Evolutionary conservation across 2,797 vertebrate species (phyloP).

Genomic region (Pyrocephalus nanus): DNA sequence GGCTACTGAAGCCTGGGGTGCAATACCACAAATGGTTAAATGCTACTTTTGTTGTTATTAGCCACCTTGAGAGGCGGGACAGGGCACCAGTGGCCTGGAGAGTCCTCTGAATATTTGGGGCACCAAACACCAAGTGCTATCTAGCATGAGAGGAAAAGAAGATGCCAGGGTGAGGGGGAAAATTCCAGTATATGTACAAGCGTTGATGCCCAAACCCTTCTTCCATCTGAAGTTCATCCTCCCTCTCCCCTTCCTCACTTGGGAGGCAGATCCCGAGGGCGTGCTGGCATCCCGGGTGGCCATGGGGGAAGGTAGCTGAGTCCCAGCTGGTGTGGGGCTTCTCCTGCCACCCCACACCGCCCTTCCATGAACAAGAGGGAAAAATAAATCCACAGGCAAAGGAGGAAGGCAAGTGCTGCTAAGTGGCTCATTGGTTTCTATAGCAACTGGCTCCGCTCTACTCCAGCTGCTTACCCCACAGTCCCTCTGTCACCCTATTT

Average conservation of each 20-base stretch:
- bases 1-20: background rate
- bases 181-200: fast-evolving
- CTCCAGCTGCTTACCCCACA: conserved; percentile 83
- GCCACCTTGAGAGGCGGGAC: background rate
- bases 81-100: background rate
- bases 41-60: background rate
- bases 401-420: conserved; percentile 76
- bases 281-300: fast-evolving
- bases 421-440: conserved; percentile 82
- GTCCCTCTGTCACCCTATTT: conserved; percentile 85
- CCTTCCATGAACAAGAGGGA: conserved; percentile 51
- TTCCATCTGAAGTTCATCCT: background rate
- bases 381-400: conserved; percentile 71
- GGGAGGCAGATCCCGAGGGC: background rate
- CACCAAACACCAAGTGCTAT: background rate
- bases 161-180: background rate
- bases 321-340: background rate
- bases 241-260: background rate
- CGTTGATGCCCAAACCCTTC: background rate
- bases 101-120: background rate
- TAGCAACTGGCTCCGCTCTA: conserved; percentile 78
- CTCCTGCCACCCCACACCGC: background rate
- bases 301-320: background rate
- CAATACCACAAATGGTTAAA: background rate
- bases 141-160: background rate